Base-by-base conservation (phyloP, 2,113 vertebrate genomes). In the Solea senegalensis region DNA sequence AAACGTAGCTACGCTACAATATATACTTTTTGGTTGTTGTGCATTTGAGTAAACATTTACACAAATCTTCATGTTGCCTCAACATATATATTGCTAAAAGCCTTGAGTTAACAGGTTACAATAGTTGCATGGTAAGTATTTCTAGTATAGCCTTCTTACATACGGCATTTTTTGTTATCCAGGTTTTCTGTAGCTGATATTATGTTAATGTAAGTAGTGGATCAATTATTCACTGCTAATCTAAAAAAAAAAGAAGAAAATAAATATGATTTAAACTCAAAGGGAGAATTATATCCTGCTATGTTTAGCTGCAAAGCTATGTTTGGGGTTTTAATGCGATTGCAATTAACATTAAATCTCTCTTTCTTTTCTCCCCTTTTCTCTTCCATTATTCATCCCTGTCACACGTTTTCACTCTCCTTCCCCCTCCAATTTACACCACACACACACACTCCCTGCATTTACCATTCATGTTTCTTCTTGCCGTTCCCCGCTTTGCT, bases 331-430 rank as follows among this genome's bases (percentile, higher is more conserved):
- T 44, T 55, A 41, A 12, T 27, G 3, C 56, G 62, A 60, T 16
- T 8, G 43, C 53, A 2, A 74, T 56, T 88, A 67, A 85, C 49
- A 57, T 15, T 0, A 41, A 7, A 8, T 45, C 16, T 71, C 7
- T 50, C 28, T 57, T 68, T 21, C 21, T 67, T 69, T 41, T 65
- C 65, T 56, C 39, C 60, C 41, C 14, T 43, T 26, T n/a, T 58
- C 57, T 44, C 54, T 40, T 26, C 14, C 46, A 5, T 27, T 44
- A 7, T 40, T 3, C 40, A 11, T 9, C 21, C 34, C 41, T 15
- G n/a, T 40, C 8, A 14, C 50, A 39, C 27, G 54, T 26, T 55
- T 50, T 8, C 27, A 44, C 34, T 8, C 28, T 9, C 43, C 34
- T 16, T 52, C 44, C 16, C 57, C 11, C n/a, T 1, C 12, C 14